phyloP scores from a whole-genome alignment of 2,113 vertebrate species.

The pig (Sus scrofa) region T2T-Sscrofa CM000820.6:76406501-76407000 shows the following conservation, averaged over 20 bases:
- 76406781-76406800: not conserved
- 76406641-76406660: not conserved
- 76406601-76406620: not conserved
- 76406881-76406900: slow-evolving; percentile 45
- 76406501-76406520: slow-evolving; percentile 43
- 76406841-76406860: not conserved
- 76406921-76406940: not conserved
- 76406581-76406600: not conserved
- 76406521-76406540: slow-evolving; percentile 58
- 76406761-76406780: not conserved
- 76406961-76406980: slow-evolving; percentile 29
- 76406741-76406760: slow-evolving; percentile 37
- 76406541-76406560: slow-evolving; percentile 36
- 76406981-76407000: slow-evolving; percentile 10
- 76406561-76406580: not conserved
- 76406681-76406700: not conserved
- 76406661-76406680: not conserved
- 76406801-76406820: not conserved
- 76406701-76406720: not conserved
- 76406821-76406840: slow-evolving; percentile 22
- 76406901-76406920: not conserved
- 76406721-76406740: slow-evolving; percentile 32
- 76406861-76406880: not conserved
- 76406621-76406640: not conserved
- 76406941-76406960: not conserved